Evolutionary conservation across 2,797 vertebrate species (phyloP), one percentile per base, ranked within the genome.

Genomic region (Sciaenops ocellatus): DNA sequence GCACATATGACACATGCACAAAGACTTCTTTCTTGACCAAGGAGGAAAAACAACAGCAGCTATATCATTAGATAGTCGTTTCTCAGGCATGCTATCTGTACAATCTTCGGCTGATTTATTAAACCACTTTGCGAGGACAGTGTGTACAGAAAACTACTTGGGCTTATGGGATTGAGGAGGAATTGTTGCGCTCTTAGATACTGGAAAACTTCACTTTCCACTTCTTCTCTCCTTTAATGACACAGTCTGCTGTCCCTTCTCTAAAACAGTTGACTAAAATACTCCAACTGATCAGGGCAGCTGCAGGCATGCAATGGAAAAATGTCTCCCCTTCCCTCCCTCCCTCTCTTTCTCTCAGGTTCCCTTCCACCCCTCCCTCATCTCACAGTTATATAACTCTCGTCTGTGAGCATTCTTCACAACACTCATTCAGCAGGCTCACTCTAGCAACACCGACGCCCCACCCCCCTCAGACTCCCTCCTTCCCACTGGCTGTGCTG

Each of bases 301-400:
- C 94, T 95, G 91, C 89, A 90, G 93, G 85, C 93, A 93, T 93
- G 94, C 93, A 89, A 93, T 93, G 95, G 95, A 96, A 96, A 94
- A 93, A 90, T 85, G 79, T 87, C 59, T 28, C 69, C 70, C 59
- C 67, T 74, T 73, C 68, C 76, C 82, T 76, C 62, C 85, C 69
- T 85, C 68, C 66, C 79, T 87, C 79, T 85, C 84, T 89, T 85
- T 92, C 86, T 85, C 90, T 89, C 89, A 91, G 81, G 80, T 88
- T 89, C 85, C 78, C 86, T 87, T 89, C 84, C 85, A 69, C 89
- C 90, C 92, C 89, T 90, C 93, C 93, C 88, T 78, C 77, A 6
- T 81, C 81, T 85, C 87, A 41, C 63, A 84, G 94, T 96, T 96
- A 96, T 96, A 96, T 96, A 96, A 96, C 95, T 91, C 86, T 78